phyloP scores from a whole-genome alignment of 1,140 invertebrate species.

The Saccostrea glomerata region DNA sequence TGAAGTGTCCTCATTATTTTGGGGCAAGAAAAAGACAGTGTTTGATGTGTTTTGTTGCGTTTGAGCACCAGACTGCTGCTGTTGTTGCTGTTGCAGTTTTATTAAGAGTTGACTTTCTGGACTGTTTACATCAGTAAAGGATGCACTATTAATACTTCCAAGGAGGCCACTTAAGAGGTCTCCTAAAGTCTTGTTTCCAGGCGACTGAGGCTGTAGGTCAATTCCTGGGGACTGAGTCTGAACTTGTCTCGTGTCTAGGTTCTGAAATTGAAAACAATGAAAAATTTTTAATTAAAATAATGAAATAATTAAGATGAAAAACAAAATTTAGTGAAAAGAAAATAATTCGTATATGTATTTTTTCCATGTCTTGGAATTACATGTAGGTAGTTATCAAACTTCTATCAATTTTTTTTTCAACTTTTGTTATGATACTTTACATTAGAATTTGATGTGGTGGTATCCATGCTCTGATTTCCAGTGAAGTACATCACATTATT shows the following conservation, averaged over 20 bases:
- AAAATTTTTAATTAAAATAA: no score
- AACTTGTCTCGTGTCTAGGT: conserved; percentile 3
- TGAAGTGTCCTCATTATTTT: conserved; percentile 19
- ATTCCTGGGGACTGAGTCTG: background rate
- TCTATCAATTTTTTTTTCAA: background rate
- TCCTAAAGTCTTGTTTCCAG: background rate
- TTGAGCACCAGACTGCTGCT: background rate
- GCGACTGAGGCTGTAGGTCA: background rate
- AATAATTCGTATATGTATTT: no score
- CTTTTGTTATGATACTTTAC: background rate
- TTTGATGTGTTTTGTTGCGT: conserved; percentile 32
- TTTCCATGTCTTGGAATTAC: background rate
- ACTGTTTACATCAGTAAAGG: conserved; percentile 5
- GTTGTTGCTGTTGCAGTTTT: background rate
- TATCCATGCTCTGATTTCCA: conserved; percentile 1
- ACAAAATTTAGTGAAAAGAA: no score
- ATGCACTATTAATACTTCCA: background rate
- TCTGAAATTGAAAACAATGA: no score
- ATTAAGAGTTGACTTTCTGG: conserved; percentile 31
- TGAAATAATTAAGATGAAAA: no score
- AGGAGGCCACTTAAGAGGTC: conserved; percentile 20
- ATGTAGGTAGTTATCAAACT: background rate
- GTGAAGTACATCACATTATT: conserved; percentile 29
- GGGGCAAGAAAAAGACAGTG: conserved; percentile 2
- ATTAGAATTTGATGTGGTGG: background rate